Evolutionary conservation across 2,113 vertebrate genomes (phyloP), one percentile per base, ranked within the genome.

Genomic region (Cercocebus atys): DNA sequence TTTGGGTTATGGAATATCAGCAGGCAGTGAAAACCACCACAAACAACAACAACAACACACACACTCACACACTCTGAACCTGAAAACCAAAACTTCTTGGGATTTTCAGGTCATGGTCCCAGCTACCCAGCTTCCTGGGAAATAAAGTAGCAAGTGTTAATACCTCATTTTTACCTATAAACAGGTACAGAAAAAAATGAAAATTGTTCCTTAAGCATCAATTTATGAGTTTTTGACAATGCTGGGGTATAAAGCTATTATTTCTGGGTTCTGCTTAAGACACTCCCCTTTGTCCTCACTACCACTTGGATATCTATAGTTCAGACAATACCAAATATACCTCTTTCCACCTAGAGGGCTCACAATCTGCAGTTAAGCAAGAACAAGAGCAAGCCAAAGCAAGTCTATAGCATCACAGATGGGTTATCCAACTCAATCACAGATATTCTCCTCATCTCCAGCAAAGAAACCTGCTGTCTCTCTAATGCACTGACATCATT

Each of bases 401-500:
- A 47, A 75, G 38, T 52, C 76, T 90, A 85, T 13, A 88, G 59
- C 47, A 57, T 96, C 84, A 75, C 96, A 97, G 92, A 95, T 96
- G 96, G 95, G 72, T 88, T 80, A 88, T 59, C 32, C 25, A 68
- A 14, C 50, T 90, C 84, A 43, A 38, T 88, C 64, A 93, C 64
- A 97, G 59, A 78, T 64, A 66, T 43, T 88, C 25, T 59, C 23
- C 92, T 75, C 22, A 78, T 93, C 27, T 94, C 95, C 86, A 93
- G 90, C 93, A 84, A 97, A 86, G 92, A 94, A 90, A 55, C 59
- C 57, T 79, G 82, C 96, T 96, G 79, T 82, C 81, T 93, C 66
- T 95, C 59, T 95, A 94, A 94, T 57, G 47, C 6, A 52, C 45
- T 72, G 27, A 75, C 35, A 95, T 88, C 59, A 82, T 96, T 76